phyloP scores from a whole-genome alignment of 2,888 invertebrate genomes.

The Melanostoma scalare region DNA sequence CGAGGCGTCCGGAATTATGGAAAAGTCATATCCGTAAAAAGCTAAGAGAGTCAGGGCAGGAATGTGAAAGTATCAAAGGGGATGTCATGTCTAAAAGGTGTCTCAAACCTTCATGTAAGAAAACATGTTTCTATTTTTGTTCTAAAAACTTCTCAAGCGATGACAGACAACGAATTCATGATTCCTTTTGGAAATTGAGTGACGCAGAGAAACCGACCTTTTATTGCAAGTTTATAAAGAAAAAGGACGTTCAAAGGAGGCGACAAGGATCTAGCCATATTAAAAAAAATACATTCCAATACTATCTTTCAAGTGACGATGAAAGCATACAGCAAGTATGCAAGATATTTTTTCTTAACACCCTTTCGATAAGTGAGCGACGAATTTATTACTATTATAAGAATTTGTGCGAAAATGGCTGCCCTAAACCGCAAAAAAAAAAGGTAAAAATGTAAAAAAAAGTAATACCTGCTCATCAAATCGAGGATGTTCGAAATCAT shows the following conservation, averaged over 20 bases:
- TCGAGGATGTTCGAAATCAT: background rate
- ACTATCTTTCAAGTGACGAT: slow-evolving; percentile 2
- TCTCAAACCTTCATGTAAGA: slow-evolving; percentile 15
- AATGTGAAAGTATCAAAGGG: slow-evolving; percentile 3
- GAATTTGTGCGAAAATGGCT: slow-evolving; percentile 20
- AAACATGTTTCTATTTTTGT: slow-evolving; percentile 13
- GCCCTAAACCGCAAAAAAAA: slow-evolving; percentile 11
- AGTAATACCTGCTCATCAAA: slow-evolving; percentile 1
- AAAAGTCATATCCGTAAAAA: slow-evolving; percentile 16
- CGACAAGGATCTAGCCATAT: background rate
- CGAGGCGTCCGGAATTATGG: slow-evolving; percentile 8
- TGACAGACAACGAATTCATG: slow-evolving; percentile 12
- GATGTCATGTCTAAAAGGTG: slow-evolving; percentile 3
- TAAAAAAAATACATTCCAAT: slow-evolving; percentile 13
- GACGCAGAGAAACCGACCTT: slow-evolving; percentile 8
- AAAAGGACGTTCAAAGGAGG: slow-evolving; percentile 2
- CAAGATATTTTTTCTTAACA: slow-evolving; percentile 31
- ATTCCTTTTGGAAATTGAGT: slow-evolving; percentile 18
- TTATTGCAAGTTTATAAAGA: slow-evolving; percentile 1
- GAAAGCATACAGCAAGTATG: slow-evolving; percentile 18
- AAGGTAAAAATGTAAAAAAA: slow-evolving; percentile 15
- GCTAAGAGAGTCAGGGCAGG: slow-evolving; percentile 12
- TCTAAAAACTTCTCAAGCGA: slow-evolving; percentile 13
- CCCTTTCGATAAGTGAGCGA: slow-evolving; percentile 6
- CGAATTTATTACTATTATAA: slow-evolving; percentile 26